Evolutionary conservation across 2,113 vertebrate genomes (phyloP).

Genomic region (Amphiprion percula): DNA sequence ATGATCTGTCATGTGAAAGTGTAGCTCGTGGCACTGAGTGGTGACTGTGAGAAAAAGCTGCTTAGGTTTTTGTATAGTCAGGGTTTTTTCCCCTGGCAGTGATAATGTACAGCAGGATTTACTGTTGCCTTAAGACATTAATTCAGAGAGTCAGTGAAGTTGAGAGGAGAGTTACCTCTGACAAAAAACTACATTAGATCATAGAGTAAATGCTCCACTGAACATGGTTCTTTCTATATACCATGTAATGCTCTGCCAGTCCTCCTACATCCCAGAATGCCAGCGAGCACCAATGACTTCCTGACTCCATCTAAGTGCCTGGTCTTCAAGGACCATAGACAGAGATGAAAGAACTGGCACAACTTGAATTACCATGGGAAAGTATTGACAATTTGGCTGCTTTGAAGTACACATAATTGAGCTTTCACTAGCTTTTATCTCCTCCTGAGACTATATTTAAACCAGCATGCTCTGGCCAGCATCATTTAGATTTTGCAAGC

Average conservation of each 20-base stretch:
- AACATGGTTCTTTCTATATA: constrained; percentile 23
- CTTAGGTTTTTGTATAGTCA: constrained; percentile 30
- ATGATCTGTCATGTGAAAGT: constrained; percentile 71
- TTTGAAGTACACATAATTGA: constrained; percentile 84
- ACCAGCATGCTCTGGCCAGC: constrained; percentile 41
- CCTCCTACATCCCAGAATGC: constrained; percentile 55
- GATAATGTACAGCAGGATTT: constrained; percentile 27
- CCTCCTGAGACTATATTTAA: constrained; percentile 75
- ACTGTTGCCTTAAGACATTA: constrained; percentile 17
- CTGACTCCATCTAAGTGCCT: constrained; percentile 76
- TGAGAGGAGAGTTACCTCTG: constrained; percentile 22
- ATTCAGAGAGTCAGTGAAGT: constrained; percentile 22
- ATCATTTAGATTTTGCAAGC: constrained; percentile 42
- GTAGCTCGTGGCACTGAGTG: constrained; percentile 49
- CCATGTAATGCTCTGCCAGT: constrained; percentile 16
- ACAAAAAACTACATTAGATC: constrained; percentile 18
- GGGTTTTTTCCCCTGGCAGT: constrained; percentile 9
- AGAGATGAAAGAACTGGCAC: constrained; percentile 85
- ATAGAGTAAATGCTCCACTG: constrained; percentile 18
- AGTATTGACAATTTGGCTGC: constrained; percentile 73
- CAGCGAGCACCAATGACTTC: constrained; percentile 76
- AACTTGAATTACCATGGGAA: constrained; percentile 76
- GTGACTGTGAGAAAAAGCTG: constrained; percentile 39
- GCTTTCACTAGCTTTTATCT: constrained; percentile 78
- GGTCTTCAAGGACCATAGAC: constrained; percentile 66